phyloP scores from a whole-genome alignment of 2,888 invertebrate species.

The Leuctra nigra region DNA sequence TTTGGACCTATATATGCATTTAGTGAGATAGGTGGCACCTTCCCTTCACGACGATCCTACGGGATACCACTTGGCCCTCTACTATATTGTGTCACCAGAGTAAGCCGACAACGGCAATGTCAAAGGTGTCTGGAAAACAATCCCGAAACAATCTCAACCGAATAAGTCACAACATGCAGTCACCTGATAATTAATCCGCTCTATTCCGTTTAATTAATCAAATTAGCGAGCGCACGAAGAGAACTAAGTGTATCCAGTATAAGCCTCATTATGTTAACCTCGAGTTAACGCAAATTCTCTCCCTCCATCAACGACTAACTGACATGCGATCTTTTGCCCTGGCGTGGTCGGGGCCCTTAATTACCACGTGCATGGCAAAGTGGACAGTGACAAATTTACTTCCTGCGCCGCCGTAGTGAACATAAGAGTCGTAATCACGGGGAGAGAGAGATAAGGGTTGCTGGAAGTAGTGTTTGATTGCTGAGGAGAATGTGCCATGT shows the following conservation, averaged over 20 bases:
- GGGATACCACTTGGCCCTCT: no score
- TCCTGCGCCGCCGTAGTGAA: not conserved
- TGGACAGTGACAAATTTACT: conserved; percentile 28
- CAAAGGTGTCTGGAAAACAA: no score
- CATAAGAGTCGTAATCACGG: not conserved
- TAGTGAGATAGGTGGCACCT: no score
- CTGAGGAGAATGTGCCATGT: not conserved
- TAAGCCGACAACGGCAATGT: no score
- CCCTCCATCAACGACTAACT: not conserved
- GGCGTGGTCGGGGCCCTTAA: not conserved
- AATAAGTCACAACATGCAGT: no score
- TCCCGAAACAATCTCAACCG: no score
- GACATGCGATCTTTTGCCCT: not conserved
- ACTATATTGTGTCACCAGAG: no score
- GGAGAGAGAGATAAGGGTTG: not conserved
- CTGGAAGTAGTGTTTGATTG: not conserved
- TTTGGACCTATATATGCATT: no score
- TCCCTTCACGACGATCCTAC: no score
- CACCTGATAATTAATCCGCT: not conserved
- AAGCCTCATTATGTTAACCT: not conserved
- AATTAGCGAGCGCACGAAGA: not conserved
- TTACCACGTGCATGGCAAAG: conserved; percentile 18
- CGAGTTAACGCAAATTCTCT: not conserved
- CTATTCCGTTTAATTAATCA: conserved; percentile 4
- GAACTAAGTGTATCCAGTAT: not conserved